These are phyloP conservation scores for Macaca fascicularis DNA, from an alignment of 2,113 vertebrate genomes.

Conservation along the genomic window T2T-MFA8v1.1 NC_088380.1:122025001-122025500, in stretches of 20 bases:
- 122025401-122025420: slow-evolving; percentile 32
- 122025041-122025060: neutral
- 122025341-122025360: neutral
- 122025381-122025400: slow-evolving; percentile 1
- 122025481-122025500: slow-evolving; percentile 65
- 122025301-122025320: neutral
- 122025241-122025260: neutral
- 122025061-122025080: neutral
- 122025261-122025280: neutral
- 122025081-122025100: neutral
- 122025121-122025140: neutral
- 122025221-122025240: neutral
- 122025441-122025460: slow-evolving; percentile 52
- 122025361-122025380: neutral
- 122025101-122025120: neutral
- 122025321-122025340: slow-evolving; percentile 8
- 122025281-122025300: slow-evolving; percentile 22
- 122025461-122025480: slow-evolving; percentile 51
- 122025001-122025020: neutral
- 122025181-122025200: neutral
- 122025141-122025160: neutral
- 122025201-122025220: neutral
- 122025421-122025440: slow-evolving; percentile 44
- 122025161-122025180: neutral
- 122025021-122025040: neutral